Base-by-base conservation (phyloP, 2,888 invertebrate species). In the Ethmia dodecea region DNA sequence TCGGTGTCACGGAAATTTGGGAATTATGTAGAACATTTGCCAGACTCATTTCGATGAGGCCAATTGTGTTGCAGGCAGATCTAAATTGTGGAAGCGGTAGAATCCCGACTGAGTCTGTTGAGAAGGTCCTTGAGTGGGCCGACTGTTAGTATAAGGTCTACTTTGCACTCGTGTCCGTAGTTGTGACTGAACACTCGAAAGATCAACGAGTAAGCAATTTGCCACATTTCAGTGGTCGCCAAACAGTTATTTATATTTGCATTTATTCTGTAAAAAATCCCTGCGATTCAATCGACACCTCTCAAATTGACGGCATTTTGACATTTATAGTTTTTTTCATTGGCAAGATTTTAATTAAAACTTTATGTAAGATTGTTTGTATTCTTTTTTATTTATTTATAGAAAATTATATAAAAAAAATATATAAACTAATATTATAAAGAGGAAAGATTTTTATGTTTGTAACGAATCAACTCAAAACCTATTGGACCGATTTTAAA, bases 181-280 rank as follows among this genome's bases (percentile, higher is more conserved):
- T 68, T 65, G 38, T 54, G 67, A 46, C 61, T 76, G 50, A 66
- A 74, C 28, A 78, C 55, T 52, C 70, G 59, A 45, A 81, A 75
- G 55, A 84, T 76, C 38, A 83, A 52, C 9, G 79, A 81, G 55
- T 83, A 86, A 55, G 81, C 78, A 50, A 84, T 76, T 57, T 80
- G 77, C 84, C 84, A 86, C 84, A 86, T 86, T 61, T 72, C 75
- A 63, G 48, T 42, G 34, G 8, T 25, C n/a, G n/a, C n/a, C n/a
- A 26, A 14, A 12, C 9, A 16, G 14, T 16, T 20, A 30, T 12
- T 12, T n/a, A n/a, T 10, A 14, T 31, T 13, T 12, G 31, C 14
- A 24, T 24, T 31, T 25, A 31, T 31, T 22, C n/a, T 22, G 22
- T 22, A 22, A 16, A 26, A 10, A 26, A 11, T 26, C 9, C 22